phyloP scores from a whole-genome alignment of 2,888 invertebrate species.

The Microplitis deprimator region DNA sequence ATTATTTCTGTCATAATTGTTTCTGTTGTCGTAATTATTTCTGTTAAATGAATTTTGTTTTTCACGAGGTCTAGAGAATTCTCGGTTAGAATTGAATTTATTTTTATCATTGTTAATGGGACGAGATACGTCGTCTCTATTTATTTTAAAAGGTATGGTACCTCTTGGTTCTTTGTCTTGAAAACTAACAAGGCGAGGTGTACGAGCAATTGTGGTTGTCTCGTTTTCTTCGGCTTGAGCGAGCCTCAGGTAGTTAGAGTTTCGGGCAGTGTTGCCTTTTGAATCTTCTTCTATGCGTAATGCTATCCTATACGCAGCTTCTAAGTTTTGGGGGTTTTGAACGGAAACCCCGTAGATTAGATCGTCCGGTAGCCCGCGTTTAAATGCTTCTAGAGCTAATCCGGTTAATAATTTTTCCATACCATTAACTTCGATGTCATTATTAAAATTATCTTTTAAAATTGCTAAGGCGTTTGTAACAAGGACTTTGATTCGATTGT shows the following conservation, averaged over 20 bases:
- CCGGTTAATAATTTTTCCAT: no score
- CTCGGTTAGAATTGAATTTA: no score
- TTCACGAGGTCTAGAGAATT: no score
- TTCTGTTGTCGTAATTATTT: not conserved
- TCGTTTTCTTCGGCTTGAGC: not conserved
- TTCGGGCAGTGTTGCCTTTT: not conserved
- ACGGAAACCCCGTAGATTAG: conserved; percentile 35
- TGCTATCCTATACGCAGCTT: not conserved
- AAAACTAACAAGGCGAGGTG: not conserved
- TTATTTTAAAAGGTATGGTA: not conserved
- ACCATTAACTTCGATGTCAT: no score
- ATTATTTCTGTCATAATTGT: no score
- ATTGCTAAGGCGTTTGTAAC: no score
- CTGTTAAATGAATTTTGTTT: not conserved
- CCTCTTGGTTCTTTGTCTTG: not conserved
- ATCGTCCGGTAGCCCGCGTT: no score
- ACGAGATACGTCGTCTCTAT: no score
- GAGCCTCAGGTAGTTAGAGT: not conserved
- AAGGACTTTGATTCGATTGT: no score
- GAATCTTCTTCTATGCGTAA: not conserved
- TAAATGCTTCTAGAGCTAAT: no score
- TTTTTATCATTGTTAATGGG: no score
- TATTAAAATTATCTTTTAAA: no score
- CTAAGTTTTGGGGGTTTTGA: not conserved
- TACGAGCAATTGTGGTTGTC: not conserved